Conservation (phyloP, 2,797 vertebrate genomes). For the Acipenser oxyrinchus region DNA sequence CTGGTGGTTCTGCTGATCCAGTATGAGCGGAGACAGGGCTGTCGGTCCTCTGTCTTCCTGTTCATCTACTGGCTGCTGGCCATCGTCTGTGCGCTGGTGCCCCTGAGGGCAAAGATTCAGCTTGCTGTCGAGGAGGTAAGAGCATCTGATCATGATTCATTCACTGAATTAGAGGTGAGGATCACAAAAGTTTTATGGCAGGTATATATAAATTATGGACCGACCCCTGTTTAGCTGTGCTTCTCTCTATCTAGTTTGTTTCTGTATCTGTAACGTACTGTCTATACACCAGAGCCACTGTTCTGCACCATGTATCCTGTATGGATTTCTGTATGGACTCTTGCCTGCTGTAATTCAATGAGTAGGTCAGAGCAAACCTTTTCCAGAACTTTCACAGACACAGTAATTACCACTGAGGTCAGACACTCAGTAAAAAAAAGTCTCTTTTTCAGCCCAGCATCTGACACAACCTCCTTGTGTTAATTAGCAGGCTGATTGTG, state of each 20-base stretch:
- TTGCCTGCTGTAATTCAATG: too few relatives aligned
- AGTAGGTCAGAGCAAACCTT: too few relatives aligned
- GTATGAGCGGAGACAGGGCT: conserved; percentile 60
- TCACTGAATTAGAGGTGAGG: background rate
- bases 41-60: conserved; percentile 62
- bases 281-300: too few relatives aligned
- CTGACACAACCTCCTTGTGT: too few relatives aligned
- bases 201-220: too few relatives aligned
- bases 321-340: too few relatives aligned
- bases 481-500: too few relatives aligned
- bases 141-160: conserved; percentile 12
- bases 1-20: conserved; percentile 62
- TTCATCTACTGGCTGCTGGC: conserved; percentile 72
- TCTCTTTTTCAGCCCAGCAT: too few relatives aligned
- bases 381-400: conserved; percentile 7
- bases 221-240: too few relatives aligned
- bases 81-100: conserved; percentile 47
- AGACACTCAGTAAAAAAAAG: conserved; percentile 2
- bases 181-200: background rate
- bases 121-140: conserved; percentile 51
- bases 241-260: too few relatives aligned
- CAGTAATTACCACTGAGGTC: conserved; percentile 11
- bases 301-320: too few relatives aligned
- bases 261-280: too few relatives aligned
- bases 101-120: conserved; percentile 49